phyloP scores from a whole-genome alignment of 2,797 vertebrate genomes.

The Smutsia temminckii region DNA sequence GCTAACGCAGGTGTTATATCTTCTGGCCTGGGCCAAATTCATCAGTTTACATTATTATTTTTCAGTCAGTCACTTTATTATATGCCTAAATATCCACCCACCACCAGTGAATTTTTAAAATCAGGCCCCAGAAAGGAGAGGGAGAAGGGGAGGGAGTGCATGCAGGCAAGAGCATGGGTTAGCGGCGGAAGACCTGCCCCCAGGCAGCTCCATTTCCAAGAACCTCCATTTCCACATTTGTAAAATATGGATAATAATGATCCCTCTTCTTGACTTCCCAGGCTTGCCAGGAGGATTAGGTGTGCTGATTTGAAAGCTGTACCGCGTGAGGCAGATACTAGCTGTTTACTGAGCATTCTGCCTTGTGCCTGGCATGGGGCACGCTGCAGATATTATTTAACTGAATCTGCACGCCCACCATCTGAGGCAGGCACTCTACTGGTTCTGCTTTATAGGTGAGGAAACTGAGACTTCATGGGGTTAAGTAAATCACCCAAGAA shows the following conservation, averaged over 20 bases:
- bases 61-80: not conserved
- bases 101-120: not conserved
- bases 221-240: not conserved
- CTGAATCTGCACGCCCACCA: not conserved
- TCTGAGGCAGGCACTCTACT: not conserved
- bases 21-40: not conserved
- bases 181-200: not conserved
- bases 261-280: not conserved
- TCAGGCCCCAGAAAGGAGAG: not conserved
- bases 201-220: fast-evolving
- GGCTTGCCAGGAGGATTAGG: not conserved
- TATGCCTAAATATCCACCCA: not conserved
- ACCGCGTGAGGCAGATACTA: not conserved
- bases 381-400: not conserved
- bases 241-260: not conserved
- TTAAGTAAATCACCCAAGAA: not conserved
- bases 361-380: not conserved
- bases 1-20: constrained; percentile 4
- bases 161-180: fast-evolving
- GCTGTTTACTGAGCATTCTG: fast-evolving
- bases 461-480: not conserved
- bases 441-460: not conserved
- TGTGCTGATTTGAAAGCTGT: not conserved
- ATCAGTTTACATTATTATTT: not conserved
- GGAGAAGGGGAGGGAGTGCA: not conserved